A percentile compares a stretch with the other conserved stretches of the same genome.
Conservation (phyloP, 2,113 vertebrate genomes). For the Acanthisitta chloris region DNA sequence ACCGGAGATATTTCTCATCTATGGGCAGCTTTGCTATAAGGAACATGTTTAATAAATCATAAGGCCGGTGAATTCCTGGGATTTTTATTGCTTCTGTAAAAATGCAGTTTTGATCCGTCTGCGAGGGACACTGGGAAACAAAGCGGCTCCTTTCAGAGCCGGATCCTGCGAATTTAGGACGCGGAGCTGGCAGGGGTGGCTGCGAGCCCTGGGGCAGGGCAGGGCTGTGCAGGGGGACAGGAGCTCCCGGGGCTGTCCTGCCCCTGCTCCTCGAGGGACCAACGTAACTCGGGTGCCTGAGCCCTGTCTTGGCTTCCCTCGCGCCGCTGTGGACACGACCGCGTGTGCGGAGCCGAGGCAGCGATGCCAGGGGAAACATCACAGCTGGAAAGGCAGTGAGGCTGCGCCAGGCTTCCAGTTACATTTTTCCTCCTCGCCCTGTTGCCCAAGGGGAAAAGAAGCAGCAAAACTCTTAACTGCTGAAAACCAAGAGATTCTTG, state of each 20-base stretch:
- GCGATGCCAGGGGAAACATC: conserved; percentile 8
- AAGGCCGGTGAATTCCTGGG: conserved; percentile 66
- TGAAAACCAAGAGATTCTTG: neutral
- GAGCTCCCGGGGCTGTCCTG: neutral
- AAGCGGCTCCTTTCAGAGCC: conserved; percentile 14
- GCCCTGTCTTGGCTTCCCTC: neutral
- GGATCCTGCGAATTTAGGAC: neutral
- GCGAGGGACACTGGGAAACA: conserved; percentile 46
- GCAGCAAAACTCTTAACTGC: neutral
- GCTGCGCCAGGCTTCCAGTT: neutral
- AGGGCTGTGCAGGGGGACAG: accelerated
- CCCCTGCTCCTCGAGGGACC: neutral
- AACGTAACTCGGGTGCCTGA: neutral
- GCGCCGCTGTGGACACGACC: neutral
- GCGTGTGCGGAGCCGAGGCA: neutral
- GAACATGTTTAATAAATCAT: conserved; percentile 70
- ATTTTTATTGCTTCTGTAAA: conserved; percentile 66
- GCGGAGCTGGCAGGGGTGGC: neutral
- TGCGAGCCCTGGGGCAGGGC: neutral
- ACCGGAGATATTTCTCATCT: conserved; percentile 41
- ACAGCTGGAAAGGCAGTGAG: neutral
- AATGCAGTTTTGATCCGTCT: conserved; percentile 50
- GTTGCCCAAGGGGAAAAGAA: neutral
- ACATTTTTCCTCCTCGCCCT: conserved; percentile 13
- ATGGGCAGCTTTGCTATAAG: conserved; percentile 45